These are phyloP conservation scores for Caenorhabditis remanei DNA, from an alignment of 1,140 invertebrate genomes.

Conservation along the genomic window DNA sequence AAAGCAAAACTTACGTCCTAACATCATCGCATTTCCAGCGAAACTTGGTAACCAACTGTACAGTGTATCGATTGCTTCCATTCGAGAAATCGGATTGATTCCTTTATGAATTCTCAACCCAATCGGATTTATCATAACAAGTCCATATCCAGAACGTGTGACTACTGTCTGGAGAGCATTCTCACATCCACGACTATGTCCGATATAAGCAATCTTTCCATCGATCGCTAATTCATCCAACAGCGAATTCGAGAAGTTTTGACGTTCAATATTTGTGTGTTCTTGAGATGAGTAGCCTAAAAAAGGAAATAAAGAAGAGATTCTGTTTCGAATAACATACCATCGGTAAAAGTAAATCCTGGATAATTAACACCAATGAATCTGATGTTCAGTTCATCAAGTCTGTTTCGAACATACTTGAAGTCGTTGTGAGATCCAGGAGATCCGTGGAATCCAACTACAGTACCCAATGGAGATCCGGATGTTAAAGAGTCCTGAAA, in stretches of 20 bases:
- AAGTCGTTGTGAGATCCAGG: conserved; percentile 60
- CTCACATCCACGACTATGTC: conserved; percentile 64
- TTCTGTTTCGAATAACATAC: neutral
- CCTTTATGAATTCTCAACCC: conserved; percentile 60
- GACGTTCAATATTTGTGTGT: neutral
- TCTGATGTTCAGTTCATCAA: conserved; percentile 25
- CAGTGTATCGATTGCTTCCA: neutral
- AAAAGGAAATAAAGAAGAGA: neutral
- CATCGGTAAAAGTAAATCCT: conserved; percentile 31
- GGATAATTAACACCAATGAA: conserved; percentile 56
- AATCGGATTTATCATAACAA: conserved; percentile 60
- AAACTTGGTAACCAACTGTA: neutral
- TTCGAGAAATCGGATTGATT: conserved; percentile 59
- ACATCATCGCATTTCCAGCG: neutral
- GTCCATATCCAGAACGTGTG: conserved; percentile 2
- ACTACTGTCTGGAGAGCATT: conserved; percentile 49
- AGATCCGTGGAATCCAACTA: conserved; percentile 44
- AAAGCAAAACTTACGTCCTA: neutral
- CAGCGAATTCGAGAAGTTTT: conserved; percentile 39
- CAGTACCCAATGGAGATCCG: conserved; percentile 19
- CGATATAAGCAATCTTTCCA: conserved; percentile 1
- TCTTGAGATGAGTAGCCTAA: neutral
- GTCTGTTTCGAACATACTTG: conserved; percentile 26
- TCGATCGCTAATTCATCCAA: neutral
- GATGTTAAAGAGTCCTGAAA: conserved; percentile 36